A percentile compares a stretch with the other conserved stretches of the same genome.
Evolutionary conservation across 2,888 invertebrate genomes (phyloP).

Genomic region (Argyra leucocephala): DNA sequence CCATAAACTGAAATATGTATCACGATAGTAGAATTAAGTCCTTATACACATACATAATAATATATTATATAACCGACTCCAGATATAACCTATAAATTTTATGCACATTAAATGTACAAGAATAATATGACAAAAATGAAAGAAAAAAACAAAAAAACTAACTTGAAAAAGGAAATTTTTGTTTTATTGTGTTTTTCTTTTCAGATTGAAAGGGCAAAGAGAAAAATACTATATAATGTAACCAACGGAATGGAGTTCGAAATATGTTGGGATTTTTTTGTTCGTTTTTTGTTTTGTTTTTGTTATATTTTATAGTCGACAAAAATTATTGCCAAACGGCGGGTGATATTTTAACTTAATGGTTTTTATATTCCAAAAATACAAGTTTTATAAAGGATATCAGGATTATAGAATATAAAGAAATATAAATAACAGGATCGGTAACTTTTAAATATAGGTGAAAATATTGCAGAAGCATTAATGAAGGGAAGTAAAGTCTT

Average conservation of each 20-base stretch:
- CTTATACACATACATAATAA: neutral
- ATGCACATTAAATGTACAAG: neutral
- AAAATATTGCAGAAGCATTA: too few species aligned
- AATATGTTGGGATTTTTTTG: neutral
- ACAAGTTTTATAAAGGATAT: too few species aligned
- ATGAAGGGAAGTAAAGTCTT: too few species aligned
- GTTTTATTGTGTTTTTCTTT: neutral
- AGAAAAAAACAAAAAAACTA: neutral
- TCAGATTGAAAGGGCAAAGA: neutral
- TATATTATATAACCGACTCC: too few species aligned
- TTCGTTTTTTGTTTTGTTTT: too few species aligned
- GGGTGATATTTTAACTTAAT: constrained; percentile 2
- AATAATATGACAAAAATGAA: neutral
- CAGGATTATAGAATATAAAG: too few species aligned
- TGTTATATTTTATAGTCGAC: too few species aligned
- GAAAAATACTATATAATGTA: neutral
- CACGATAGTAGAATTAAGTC: constrained; percentile 1
- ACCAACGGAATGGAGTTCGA: neutral
- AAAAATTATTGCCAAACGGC: constrained; percentile 2
- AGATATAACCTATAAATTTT: neutral
- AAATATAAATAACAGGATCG: too few species aligned
- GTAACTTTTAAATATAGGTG: too few species aligned
- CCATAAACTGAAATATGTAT: neutral
- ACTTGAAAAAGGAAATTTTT: neutral
- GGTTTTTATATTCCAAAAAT: constrained; percentile 5